Base-by-base conservation (phyloP, 2,888 invertebrate genomes). In the Mimas tiliae region DNA sequence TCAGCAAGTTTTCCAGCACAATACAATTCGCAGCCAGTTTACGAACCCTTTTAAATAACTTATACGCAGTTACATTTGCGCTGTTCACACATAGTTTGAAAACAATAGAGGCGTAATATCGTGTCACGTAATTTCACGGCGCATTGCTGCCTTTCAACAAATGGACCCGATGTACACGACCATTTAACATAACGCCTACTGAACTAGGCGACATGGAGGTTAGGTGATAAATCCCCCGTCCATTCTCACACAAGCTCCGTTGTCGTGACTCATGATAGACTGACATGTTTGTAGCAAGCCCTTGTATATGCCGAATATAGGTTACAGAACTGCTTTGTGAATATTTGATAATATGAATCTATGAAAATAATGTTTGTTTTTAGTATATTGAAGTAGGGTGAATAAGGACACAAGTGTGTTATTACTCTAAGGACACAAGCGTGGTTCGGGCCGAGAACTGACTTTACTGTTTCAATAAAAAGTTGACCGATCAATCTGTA, bases 111-210 rank as follows among this genome's bases (percentile, higher is more conserved):
- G n/a, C 42, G 11, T 42, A 58, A 42, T 19, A 58, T 42, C 1
- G 58, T 19, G 58, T 19, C 38, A 14, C 4, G 52, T 58, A 38
- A 58, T 58, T 58, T 58, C 42, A 58, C 58, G 19, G 58, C 38
- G 38, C 58, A 58, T 19, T 58, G 21, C 38, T 42, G 58, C 38
- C 58, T 42, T 38, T 42, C 58, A 19, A 19, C 38, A 42, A 58
- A 58, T 58, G 58, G 42, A 12, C 19, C 42, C 42, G 34, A 55
- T 58, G 42, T 58, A 58, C 58, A 42, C 11, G 58, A 38, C 58
- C 58, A 42, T 58, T 58, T 58, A 58, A 58, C 58, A 58, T 58
- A 58, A 42, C 38, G 58, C 58, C 42, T 42, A 58, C 58, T 42
- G 58, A 58, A 42, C 38, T 38, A 58, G 58, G 42, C 42, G 58